Evolutionary conservation across 2,113 vertebrate species (phyloP).

Genomic region (Furnarius figulus): DNA sequence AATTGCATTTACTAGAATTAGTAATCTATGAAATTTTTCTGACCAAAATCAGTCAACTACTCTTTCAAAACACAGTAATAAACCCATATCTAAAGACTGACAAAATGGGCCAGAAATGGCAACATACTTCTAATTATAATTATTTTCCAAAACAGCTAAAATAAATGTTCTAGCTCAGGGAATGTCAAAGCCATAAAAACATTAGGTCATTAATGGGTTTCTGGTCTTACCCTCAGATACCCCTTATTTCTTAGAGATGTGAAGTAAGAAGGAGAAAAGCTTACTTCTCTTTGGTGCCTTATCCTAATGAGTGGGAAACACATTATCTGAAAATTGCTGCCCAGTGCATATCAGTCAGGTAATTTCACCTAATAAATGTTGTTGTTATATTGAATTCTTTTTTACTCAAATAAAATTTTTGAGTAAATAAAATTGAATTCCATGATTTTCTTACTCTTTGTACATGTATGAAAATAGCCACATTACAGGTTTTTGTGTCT

Average conservation of each 20-base stretch:
- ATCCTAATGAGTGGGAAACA: neutral
- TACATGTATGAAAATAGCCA: neutral
- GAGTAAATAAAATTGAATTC: neutral
- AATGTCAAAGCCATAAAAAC: neutral
- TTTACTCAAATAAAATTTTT: neutral
- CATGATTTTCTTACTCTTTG: neutral
- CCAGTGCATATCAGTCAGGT: neutral
- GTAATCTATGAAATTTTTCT: neutral
- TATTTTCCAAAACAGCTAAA: neutral
- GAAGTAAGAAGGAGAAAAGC: neutral
- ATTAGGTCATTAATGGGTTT: slow-evolving; percentile 1
- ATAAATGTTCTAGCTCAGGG: neutral
- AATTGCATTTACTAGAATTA: neutral
- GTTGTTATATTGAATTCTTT: neutral
- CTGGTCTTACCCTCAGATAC: neutral
- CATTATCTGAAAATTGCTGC: neutral
- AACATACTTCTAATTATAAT: neutral
- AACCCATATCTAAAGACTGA: neutral
- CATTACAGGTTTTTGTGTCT: neutral
- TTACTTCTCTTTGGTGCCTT: neutral
- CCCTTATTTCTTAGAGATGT: neutral
- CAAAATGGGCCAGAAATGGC: neutral
- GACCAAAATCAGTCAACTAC: neutral
- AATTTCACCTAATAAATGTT: neutral
- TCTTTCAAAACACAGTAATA: neutral